These are phyloP conservation scores for Nipponacmea schrenckii DNA, from an alignment of 2,888 invertebrate species.

Conservation along the genomic window DNA sequence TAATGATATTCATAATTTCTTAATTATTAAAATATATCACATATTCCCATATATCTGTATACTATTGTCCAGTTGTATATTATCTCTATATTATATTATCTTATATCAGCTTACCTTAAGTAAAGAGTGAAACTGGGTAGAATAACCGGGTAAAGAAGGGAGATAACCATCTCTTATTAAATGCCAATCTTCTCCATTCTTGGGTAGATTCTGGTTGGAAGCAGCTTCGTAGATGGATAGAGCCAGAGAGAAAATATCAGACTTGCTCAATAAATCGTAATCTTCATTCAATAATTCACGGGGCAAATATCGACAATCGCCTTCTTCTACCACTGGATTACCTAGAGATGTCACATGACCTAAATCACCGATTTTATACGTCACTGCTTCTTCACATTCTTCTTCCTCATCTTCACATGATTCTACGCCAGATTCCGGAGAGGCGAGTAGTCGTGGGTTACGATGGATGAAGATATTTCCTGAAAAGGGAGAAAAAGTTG, in stretches of 20 bases:
- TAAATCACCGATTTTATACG: slow-evolving; percentile 87
- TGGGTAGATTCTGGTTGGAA: slow-evolving; percentile 81
- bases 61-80: no score
- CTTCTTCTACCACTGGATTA: slow-evolving; percentile 85
- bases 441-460: slow-evolving; percentile 71
- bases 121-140: slow-evolving; percentile 58
- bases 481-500: slow-evolving; percentile 29
- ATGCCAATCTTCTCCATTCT: slow-evolving; percentile 91
- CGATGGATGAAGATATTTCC: slow-evolving; percentile 86
- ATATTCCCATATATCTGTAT: no score
- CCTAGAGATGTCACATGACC: slow-evolving; percentile 89
- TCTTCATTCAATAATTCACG: slow-evolving; percentile 86
- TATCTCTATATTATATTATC: no score
- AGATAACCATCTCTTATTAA: slow-evolving; percentile 80
- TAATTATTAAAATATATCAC: no score
- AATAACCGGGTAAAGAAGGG: slow-evolving; percentile 71
- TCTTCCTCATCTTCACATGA: slow-evolving; percentile 77
- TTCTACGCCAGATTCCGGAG: slow-evolving; percentile 70
- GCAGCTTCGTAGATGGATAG: slow-evolving; percentile 77
- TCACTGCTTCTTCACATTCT: slow-evolving; percentile 71
- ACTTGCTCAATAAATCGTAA: slow-evolving; percentile 82
- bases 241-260: slow-evolving; percentile 89
- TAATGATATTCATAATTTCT: no score
- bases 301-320: slow-evolving; percentile 90
- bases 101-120: slow-evolving; percentile 49